phyloP scores from a whole-genome alignment of 2,797 vertebrate genomes.

The Cetoscarus ocellatus region DNA sequence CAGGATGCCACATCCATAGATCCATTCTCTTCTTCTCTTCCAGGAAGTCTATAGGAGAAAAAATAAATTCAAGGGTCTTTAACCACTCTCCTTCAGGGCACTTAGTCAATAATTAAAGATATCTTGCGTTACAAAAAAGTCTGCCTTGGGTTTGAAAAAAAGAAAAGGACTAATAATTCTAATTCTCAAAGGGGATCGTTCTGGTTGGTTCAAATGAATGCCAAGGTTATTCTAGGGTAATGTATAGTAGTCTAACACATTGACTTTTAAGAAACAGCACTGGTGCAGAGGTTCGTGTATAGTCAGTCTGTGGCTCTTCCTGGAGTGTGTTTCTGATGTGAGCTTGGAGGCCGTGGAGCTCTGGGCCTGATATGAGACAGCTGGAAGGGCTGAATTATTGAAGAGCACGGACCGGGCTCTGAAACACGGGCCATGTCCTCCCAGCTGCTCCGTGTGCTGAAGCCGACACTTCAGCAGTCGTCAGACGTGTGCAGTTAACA shows the following conservation, averaged over 20 bases:
- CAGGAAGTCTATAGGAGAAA: constrained; percentile 91
- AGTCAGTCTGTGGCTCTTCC: constrained; percentile 36
- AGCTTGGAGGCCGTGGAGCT: constrained; percentile 63
- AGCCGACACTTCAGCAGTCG: constrained; percentile 79
- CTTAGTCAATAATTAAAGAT: constrained; percentile 97
- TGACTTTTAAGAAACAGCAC: constrained; percentile 48
- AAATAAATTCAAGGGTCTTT: constrained; percentile 88
- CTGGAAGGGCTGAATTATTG: constrained; percentile 85
- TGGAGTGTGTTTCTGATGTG: constrained; percentile 48
- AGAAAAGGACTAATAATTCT: constrained; percentile 51
- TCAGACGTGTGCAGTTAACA: constrained; percentile 80
- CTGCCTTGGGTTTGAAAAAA: constrained; percentile 51
- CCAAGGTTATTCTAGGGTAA: constrained; percentile 22
- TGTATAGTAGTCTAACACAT: constrained; percentile 1
- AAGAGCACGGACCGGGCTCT: constrained; percentile 72
- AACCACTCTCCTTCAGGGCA: constrained; percentile 92
- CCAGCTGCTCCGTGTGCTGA: constrained; percentile 77
- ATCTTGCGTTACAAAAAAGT: constrained; percentile 87
- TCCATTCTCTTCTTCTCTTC: constrained; percentile 94
- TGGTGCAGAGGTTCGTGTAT: constrained; percentile 42
- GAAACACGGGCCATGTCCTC: constrained; percentile 76
- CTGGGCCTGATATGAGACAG: constrained; percentile 77
- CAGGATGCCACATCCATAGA: constrained; percentile 95
- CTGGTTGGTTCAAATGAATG: constrained; percentile 36
- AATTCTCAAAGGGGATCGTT: constrained; percentile 20